A percentile compares a stretch with the other conserved stretches of the same genome.
phyloP scores from a whole-genome alignment of 2,797 vertebrate species.

The Austrolebias charrua region DNA sequence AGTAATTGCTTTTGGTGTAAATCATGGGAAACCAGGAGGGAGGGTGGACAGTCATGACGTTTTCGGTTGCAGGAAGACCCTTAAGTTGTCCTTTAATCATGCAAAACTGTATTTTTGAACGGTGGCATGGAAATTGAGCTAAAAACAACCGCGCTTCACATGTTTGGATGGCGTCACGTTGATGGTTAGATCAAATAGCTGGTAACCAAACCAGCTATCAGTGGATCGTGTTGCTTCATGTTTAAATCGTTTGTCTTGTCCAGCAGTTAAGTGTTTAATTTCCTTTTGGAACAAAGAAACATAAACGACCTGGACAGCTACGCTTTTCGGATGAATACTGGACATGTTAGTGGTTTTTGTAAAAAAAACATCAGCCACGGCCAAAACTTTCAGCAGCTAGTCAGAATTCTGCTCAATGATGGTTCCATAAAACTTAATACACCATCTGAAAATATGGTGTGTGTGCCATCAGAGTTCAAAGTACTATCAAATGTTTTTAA shows the following conservation, averaged over 20 bases:
- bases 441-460: background rate
- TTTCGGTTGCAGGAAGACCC: background rate
- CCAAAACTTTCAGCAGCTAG: slow-evolving; percentile 19
- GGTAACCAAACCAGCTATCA: background rate
- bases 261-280: slow-evolving; percentile 41
- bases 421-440: slow-evolving; percentile 2
- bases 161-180: background rate
- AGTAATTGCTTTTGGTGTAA: slow-evolving; percentile 72
- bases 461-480: background rate
- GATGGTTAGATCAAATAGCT: slow-evolving; percentile 2
- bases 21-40: slow-evolving; percentile 46
- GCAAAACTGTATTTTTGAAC: background rate
- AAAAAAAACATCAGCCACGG: slow-evolving; percentile 10
- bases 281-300: slow-evolving; percentile 26
- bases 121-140: background rate
- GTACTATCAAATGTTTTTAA: background rate
- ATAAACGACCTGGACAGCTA: slow-evolving; percentile 17
- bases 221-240: slow-evolving; percentile 1
- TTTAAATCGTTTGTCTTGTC: slow-evolving; percentile 24
- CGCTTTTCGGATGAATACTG: slow-evolving; percentile 22
- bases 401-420: background rate
- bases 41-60: slow-evolving; percentile 15
- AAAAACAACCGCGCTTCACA: background rate
- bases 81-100: background rate
- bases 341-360: background rate